Base-by-base conservation (phyloP, 2,113 vertebrate species). In the Festucalex cinctus region DNA sequence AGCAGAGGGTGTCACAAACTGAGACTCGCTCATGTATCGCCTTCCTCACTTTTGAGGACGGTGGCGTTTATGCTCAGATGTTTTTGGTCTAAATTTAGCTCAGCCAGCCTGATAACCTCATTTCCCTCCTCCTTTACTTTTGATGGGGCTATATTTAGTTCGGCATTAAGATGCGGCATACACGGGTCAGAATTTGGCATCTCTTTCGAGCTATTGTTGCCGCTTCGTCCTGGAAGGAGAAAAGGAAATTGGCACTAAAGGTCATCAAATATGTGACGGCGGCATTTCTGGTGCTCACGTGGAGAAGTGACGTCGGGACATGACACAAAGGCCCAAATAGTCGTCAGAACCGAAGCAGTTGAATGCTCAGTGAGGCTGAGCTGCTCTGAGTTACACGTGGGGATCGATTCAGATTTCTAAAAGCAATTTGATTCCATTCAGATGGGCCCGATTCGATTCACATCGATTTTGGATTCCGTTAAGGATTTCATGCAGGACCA, bases 111-210 rank as follows among this genome's bases (percentile, higher is more conserved):
- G 59, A 66, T 79, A 72, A 84, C 78, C 61, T 57, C 53, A 57
- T 35, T 58, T 35, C 51, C 60, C 71, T 16, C 43, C 6, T 16
- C 43, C 43, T 32, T 63, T 76, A 74, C 78, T 86, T 87, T 83
- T 49, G 54, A 10, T 26, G 74, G 36, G 59, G 74, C 85, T 89
- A 90, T 88, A 83, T 90, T 88, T 87, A 88, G 82, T 83, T 56
- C 12, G 2, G 2, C 75, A 75, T 80, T 81, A 83, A 73, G 76
- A 76, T 37, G 51, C 57, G 44, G 44, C 48, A 22, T 9, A 14
- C 12, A 17, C 54, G 41, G 41, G 62, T 63, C n/a, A 5, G 46
- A 19, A n/a, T 69, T 43, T 43, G 20, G 20, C 20, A 41, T 16
- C 10, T 14, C n/a, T n/a, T n/a, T 54, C 51, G 10, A 6, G 46